Evolutionary conservation across 1,140 invertebrate species (phyloP).

Genomic region (Orchestia grillus): DNA sequence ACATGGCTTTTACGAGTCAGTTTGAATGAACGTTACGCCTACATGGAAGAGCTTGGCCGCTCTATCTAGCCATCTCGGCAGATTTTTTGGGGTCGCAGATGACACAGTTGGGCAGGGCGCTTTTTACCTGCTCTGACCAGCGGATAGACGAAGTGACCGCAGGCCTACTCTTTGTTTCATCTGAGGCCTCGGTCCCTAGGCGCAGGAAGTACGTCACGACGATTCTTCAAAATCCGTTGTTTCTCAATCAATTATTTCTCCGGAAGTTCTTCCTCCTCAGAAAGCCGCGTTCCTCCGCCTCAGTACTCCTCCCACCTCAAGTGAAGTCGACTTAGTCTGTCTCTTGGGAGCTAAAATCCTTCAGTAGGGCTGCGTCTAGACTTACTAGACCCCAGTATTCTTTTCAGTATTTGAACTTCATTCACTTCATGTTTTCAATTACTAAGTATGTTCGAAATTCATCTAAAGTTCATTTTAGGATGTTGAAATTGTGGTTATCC

Average conservation of each 20-base stretch:
- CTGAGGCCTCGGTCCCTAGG: neutral
- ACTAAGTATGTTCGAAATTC: neutral
- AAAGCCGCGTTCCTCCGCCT: neutral
- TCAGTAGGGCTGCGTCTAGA: neutral
- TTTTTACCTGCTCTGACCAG: neutral
- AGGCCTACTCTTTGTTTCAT: neutral
- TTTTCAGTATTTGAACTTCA: neutral
- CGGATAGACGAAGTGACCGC: neutral
- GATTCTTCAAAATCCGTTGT: constrained; percentile 8
- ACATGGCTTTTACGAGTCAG: neutral
- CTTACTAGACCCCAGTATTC: neutral
- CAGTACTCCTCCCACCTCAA: neutral
- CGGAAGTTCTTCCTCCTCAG: neutral
- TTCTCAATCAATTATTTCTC: neutral
- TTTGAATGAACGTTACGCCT: neutral
- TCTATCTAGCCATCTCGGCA: neutral
- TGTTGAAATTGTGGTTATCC: too few relatives aligned
- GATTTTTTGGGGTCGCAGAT: neutral
- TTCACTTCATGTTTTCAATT: neutral
- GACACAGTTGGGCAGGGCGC: neutral
- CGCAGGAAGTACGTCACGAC: neutral
- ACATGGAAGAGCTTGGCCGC: neutral
- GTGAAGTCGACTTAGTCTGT: neutral
- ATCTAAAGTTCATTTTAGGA: too few relatives aligned
- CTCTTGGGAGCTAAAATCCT: neutral